These are phyloP conservation scores for Petrocephalus schoutedeni DNA, from an alignment of 2,797 vertebrate genomes.

Conservation along the genomic window DNA sequence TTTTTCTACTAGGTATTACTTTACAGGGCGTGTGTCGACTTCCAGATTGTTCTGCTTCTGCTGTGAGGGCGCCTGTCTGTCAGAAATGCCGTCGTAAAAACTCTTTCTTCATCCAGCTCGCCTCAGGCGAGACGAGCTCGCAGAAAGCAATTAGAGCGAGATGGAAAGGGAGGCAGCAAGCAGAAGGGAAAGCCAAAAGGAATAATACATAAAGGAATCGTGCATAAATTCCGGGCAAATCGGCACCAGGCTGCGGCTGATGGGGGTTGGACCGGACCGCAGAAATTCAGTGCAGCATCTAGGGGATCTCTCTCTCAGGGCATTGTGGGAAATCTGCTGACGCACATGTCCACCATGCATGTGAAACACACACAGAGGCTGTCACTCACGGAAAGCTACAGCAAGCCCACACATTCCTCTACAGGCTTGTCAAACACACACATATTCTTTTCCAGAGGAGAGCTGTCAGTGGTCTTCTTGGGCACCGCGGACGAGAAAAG, in stretches of 20 bases:
- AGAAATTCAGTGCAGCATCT: background rate
- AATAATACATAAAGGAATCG: background rate
- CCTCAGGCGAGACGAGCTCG: slow-evolving; percentile 19
- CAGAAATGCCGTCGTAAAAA: background rate
- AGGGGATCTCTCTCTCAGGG: background rate
- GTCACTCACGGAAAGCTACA: background rate
- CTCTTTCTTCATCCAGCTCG: background rate
- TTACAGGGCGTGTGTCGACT: background rate
- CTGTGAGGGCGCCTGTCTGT: background rate
- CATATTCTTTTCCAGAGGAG: background rate
- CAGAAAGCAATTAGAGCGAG: slow-evolving; percentile 21
- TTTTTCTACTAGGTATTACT: background rate
- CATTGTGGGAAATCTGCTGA: background rate
- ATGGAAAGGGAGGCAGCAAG: background rate
- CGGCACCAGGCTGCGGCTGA: background rate
- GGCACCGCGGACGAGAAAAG: background rate
- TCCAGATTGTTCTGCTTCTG: background rate
- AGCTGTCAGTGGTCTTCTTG: background rate
- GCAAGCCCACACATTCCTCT: background rate
- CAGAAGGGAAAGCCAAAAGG: background rate
- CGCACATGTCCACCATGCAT: background rate
- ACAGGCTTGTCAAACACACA: background rate
- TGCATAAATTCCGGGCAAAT: background rate
- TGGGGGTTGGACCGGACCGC: background rate
- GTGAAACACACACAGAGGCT: background rate